Conservation (phyloP, 2,113 vertebrate genomes). For the Cheirogaleus medius region DNA sequence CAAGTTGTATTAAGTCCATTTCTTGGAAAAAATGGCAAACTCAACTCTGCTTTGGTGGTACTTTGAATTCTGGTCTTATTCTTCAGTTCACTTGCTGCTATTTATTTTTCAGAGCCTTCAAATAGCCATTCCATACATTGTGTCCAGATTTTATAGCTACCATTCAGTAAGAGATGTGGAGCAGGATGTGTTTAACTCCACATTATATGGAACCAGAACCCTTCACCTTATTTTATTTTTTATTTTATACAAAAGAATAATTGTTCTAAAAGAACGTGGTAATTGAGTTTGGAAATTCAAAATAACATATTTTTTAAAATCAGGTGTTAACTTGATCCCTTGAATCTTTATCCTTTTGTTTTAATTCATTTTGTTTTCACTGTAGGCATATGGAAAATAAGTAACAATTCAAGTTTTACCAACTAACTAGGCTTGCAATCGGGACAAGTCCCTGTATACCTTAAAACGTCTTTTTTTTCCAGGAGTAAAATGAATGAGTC, state of each 20-base stretch:
- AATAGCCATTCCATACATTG: not conserved
- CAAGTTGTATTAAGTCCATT: not conserved
- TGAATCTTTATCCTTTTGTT: not conserved
- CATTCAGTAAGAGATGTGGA: not conserved
- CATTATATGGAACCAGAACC: not conserved
- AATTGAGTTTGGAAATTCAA: not conserved
- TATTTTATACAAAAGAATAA: not conserved
- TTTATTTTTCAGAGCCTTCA: not conserved
- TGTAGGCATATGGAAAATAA: not conserved
- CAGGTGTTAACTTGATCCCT: not conserved
- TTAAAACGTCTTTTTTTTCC: not conserved
- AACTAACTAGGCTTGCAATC: not conserved
- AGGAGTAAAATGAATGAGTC: not conserved
- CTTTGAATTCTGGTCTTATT: not conserved
- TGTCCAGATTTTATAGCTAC: not conserved
- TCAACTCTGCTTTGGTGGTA: not conserved
- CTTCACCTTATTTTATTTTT: not conserved
- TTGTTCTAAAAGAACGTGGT: not conserved
- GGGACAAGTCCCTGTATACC: not conserved
- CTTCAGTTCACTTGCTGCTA: not conserved
- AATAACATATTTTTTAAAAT: not conserved
- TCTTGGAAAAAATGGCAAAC: not conserved
- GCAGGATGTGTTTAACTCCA: not conserved
- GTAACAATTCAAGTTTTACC: not conserved
- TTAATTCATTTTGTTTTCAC: not conserved